Conservation (phyloP, 2,888 invertebrate genomes). For the Prosapia bicincta region DNA sequence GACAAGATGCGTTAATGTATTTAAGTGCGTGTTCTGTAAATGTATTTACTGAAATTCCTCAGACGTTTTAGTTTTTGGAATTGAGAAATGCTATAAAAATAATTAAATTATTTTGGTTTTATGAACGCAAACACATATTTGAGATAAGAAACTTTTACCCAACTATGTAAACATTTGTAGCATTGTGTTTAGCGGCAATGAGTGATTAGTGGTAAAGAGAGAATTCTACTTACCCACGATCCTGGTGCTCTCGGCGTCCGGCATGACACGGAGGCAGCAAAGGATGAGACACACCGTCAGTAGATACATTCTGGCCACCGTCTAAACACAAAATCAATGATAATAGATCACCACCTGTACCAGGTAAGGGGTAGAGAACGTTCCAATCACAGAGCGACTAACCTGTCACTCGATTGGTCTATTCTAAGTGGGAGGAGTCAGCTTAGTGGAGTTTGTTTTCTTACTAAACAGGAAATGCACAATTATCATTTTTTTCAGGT, state of each 20-base stretch:
- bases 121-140: no score
- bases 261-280: slow-evolving; percentile 19
- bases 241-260: slow-evolving; percentile 16
- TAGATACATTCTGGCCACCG: neutral
- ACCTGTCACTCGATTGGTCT: neutral
- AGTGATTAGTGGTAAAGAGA: neutral
- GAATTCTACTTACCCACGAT: slow-evolving; percentile 22
- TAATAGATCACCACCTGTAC: neutral
- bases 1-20: no score
- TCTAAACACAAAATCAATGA: neutral
- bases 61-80: no score
- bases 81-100: no score
- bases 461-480: neutral
- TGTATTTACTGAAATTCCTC: no score
- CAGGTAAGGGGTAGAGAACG: neutral
- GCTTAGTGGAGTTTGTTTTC: neutral
- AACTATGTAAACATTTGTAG: no score
- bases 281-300: slow-evolving; percentile 8
- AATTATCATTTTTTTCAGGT: neutral
- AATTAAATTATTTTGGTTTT: no score
- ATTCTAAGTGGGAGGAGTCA: neutral
- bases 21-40: no score
- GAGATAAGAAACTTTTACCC: no score
- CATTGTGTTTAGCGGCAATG: no score
- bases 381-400: neutral